Base-by-base conservation (phyloP, 2,113 vertebrate species). In the Myiagra hebetior region DNA sequence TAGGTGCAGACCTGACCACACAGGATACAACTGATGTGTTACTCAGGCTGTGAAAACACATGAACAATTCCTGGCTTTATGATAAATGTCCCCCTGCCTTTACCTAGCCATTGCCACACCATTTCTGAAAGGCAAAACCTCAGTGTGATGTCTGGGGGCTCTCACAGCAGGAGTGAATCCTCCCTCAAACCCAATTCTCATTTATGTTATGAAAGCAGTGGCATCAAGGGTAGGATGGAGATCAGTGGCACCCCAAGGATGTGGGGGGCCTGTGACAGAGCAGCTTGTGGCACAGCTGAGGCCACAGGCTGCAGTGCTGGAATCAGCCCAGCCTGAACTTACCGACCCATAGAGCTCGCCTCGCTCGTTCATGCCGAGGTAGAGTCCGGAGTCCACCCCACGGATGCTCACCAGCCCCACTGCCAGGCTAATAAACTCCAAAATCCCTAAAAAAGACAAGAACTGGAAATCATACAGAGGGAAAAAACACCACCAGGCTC, bases 351-450 rank as follows among this genome's bases (percentile, higher is more conserved):
- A 99, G 89, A 99, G 99, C 94, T 99, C 99, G 96, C 99, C 99
- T 98, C 99, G 98, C 95, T 99, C 99, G 39, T 99, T 99, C 99
- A 99, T 99, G 96, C 99, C 99, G 92, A 99, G 98, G 98, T 99
- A 99, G 78, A 99, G 98, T 97, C 99, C 99, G 4, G 99, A 99
- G 78, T 99, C 99, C 97, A 99, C 99, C 67, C 99, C 99, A 73
- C 99, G 99, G 98, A 99, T 99, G 98, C 99, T 99, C 97, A 99
- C 99, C 97, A 99, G 98, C 70, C 99, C 98, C 93, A 99, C 99
- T n/a, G 99, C 99, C 98, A 99, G 98, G 98, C 99, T 99, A 95
- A 99, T 99, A 97, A 99, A 99, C 98, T 99, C 99, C 98, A 99
- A 97, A 97, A 99, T 99, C 94, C 99, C 99, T 99, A 89, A 55